Evolutionary conservation across 1,140 invertebrate species (phyloP).

Genomic region (Aplysia californica): DNA sequence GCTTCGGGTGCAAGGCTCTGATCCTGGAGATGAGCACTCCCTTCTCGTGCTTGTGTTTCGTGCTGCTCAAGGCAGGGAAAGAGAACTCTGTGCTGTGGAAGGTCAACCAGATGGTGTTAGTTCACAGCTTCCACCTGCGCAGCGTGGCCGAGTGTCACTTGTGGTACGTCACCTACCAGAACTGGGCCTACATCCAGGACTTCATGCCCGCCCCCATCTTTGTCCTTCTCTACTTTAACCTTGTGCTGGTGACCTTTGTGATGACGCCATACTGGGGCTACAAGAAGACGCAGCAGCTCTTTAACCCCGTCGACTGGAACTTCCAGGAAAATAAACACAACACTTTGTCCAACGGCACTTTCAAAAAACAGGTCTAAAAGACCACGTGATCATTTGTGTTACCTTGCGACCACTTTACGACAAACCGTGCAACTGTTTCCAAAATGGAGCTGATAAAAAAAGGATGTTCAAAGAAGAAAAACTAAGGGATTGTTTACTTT

Average conservation of each 20-base stretch:
- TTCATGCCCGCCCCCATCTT: slow-evolving; percentile 52
- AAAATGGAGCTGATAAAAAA: too few species aligned
- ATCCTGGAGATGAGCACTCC: slow-evolving; percentile 63
- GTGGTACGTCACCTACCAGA: slow-evolving; percentile 53
- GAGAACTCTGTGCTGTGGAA: slow-evolving; percentile 54
- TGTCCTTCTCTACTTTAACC: slow-evolving; percentile 46
- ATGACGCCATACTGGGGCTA: slow-evolving; percentile 66
- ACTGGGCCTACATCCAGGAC: slow-evolving; percentile 50
- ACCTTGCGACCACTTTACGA: too few species aligned
- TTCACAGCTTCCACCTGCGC: slow-evolving; percentile 62
- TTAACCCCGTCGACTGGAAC: slow-evolving; percentile 61
- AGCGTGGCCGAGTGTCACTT: slow-evolving; percentile 56
- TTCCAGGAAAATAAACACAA: slow-evolving; percentile 40
- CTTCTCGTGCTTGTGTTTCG: slow-evolving; percentile 60
- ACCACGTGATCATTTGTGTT: too few species aligned
- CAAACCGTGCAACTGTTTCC: too few species aligned
- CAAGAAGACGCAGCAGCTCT: slow-evolving; percentile 62
- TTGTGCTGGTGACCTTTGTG: slow-evolving; percentile 50
- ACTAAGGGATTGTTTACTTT: too few species aligned
- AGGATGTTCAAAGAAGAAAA: too few species aligned
- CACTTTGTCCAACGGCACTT: neutral
- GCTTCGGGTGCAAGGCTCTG: slow-evolving; percentile 53
- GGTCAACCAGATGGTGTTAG: slow-evolving; percentile 59
- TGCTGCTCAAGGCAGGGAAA: slow-evolving; percentile 56
- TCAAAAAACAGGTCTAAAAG: neutral